A percentile compares a stretch with the other conserved stretches of the same genome.
Conservation (phyloP, 2,888 invertebrate species). For the Drosophila monieri region DNA sequence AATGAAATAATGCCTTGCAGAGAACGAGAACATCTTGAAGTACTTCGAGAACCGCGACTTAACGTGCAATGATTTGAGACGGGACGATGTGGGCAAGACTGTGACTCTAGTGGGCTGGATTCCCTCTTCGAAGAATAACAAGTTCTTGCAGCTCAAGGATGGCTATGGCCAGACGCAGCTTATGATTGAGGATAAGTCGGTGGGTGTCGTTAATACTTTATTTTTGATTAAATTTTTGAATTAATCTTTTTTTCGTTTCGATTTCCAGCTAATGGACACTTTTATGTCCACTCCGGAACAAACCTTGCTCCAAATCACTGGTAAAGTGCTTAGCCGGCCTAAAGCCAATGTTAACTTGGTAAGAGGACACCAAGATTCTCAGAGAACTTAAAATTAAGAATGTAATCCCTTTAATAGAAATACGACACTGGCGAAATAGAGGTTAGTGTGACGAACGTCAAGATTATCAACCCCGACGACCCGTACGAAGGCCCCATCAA, state of each 20-base stretch:
- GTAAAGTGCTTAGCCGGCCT: slow-evolving; percentile 83
- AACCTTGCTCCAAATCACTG: slow-evolving; percentile 82
- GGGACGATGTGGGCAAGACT: slow-evolving; percentile 80
- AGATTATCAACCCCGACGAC: slow-evolving; percentile 85
- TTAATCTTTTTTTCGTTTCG: neutral
- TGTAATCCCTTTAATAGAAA: slow-evolving; percentile 66
- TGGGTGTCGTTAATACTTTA: slow-evolving; percentile 42
- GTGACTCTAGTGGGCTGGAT: slow-evolving; percentile 84
- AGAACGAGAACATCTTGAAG: slow-evolving; percentile 82
- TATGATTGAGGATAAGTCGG: slow-evolving; percentile 82
- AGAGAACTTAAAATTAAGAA: rapidly evolving
- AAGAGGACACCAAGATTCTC: slow-evolving; percentile 21
- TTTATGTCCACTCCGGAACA: slow-evolving; percentile 76
- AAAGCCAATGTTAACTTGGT: slow-evolving; percentile 82
- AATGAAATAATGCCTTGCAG: slow-evolving; percentile 38
- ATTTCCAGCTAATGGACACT: slow-evolving; percentile 62
- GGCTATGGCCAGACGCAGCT: slow-evolving; percentile 84
- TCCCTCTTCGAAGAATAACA: slow-evolving; percentile 78
- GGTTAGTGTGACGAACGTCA: slow-evolving; percentile 84
- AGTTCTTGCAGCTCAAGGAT: slow-evolving; percentile 84
- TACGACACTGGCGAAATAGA: slow-evolving; percentile 88
- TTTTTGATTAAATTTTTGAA: neutral
- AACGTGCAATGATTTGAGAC: slow-evolving; percentile 83
- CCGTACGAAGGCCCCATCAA: slow-evolving; percentile 82
- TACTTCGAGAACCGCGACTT: slow-evolving; percentile 83